These are phyloP conservation scores for Philypnodon macrostomus DNA, from an alignment of 2,797 vertebrate genomes.

Conservation along the genomic window DNA sequence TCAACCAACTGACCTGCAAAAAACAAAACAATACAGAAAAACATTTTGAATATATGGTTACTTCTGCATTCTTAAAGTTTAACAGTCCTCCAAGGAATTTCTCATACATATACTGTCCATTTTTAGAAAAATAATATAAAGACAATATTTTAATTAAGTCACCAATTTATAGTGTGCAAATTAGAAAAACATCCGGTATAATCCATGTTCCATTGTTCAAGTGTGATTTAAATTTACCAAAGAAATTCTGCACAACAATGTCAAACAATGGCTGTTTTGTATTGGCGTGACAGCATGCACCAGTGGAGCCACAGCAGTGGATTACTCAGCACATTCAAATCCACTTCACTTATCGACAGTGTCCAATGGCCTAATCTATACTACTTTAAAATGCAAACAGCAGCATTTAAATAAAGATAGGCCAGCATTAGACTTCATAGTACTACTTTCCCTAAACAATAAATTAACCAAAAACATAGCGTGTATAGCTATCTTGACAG, in stretches of 20 bases:
- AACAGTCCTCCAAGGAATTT: too few species aligned
- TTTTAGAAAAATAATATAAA: background rate
- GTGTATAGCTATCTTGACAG: too few species aligned
- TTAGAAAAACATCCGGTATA: background rate
- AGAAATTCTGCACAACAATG: background rate
- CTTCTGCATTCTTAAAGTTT: too few species aligned
- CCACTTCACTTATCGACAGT: constrained; percentile 13
- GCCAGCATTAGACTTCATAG: background rate
- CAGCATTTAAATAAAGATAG: constrained; percentile 13
- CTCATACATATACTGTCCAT: too few species aligned
- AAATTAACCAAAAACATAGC: background rate
- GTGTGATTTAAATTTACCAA: background rate
- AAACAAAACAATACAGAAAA: background rate
- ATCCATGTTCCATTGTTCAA: background rate
- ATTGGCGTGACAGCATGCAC: constrained; percentile 2
- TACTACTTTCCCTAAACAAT: too few species aligned
- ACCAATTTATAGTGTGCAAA: background rate
- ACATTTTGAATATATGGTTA: background rate
- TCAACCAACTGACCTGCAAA: constrained; percentile 89
- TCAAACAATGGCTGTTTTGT: constrained; percentile 4
- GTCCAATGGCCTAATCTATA: constrained; percentile 34
- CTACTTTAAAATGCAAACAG: constrained; percentile 15
- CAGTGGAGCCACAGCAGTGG: constrained; percentile 7
- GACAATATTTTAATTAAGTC: background rate
- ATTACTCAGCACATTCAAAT: constrained; percentile 23